Evolutionary conservation across 92 coral and sea anemone genomes (phyloP).

Genomic region (Siderastrea radians): DNA sequence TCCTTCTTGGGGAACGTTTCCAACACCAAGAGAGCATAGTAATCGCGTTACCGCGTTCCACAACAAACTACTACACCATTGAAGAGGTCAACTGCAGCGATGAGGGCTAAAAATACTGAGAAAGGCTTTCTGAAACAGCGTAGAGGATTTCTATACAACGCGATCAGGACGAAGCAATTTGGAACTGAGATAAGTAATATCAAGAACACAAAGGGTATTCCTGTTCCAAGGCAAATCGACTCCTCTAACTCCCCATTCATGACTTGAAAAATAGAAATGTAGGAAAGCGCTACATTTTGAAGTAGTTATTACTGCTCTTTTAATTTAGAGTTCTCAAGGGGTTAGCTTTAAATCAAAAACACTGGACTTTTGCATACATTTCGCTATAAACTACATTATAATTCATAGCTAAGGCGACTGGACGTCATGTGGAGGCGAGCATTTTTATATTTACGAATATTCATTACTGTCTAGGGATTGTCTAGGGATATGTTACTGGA

Average conservation of each 20-base stretch:
- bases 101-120: background rate
- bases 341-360: too few relatives aligned
- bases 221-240: background rate
- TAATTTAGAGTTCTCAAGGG: too few relatives aligned
- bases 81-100: background rate
- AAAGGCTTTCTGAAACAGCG: conserved; percentile 24
- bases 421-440: too few relatives aligned
- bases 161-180: background rate
- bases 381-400: too few relatives aligned
- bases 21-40: conserved; percentile 1
- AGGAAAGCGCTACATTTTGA: too few relatives aligned
- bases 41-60: background rate
- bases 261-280: too few relatives aligned
- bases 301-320: too few relatives aligned
- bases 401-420: too few relatives aligned
- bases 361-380: too few relatives aligned
- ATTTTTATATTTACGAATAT: too few relatives aligned
- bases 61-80: conserved; percentile 8
- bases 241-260: background rate
- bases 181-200: background rate
- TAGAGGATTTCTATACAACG: conserved; percentile 16
- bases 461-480: too few relatives aligned
- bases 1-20: background rate
- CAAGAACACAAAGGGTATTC: background rate
- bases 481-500: too few relatives aligned